Evolutionary conservation across 2,888 invertebrate genomes (phyloP), one percentile per base, ranked within the genome.

Genomic region (Meteorus cinctellus): DNA sequence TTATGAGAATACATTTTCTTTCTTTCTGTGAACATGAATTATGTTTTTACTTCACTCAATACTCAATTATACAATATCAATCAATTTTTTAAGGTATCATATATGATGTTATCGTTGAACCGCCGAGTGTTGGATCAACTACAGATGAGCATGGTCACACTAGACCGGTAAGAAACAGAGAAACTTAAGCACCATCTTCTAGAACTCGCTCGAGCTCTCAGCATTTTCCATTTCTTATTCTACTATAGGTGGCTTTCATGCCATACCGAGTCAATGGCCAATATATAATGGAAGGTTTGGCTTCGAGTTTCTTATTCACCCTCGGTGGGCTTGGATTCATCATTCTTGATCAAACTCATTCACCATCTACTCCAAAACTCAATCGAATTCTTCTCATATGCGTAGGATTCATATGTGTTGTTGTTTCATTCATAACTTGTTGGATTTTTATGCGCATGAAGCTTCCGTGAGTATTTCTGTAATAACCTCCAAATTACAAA

Each of bases 361-460:
- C 96, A 85, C 96, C 98, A 0, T 93, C 95, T 0, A 95, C 97
- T 59, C 96, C 97, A 0, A 97, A 97, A 90, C 91, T 98, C 36
- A 98, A 98, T 87, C 92, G 98, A 82, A 94, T 98, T 79, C 91
- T 99, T 65, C 92, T 99, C 27, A 95, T 96, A 77, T 95, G 95
- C 77, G 95, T 98, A 79, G 98, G 98, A 60, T 97, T 98, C 87
- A 93, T 97, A 62, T 96, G 96, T 86, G 96, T 99, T 78, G 90
- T 98, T 41, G 95, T 99, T 5, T 98, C 98, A 4, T 99, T 98
- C 91, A 95, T 97, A 84, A 97, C 97, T 62, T 98, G 98, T 79
- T 97, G 98, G 95, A 94, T 98, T 78, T 99, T 99, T 89, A 99
- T 99, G 98, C 93, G 96, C 84, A 99, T 99, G 97, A 99, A 99